Evolutionary conservation across 1,140 invertebrate species (phyloP).

Genomic region (Littorina saxatilis): DNA sequence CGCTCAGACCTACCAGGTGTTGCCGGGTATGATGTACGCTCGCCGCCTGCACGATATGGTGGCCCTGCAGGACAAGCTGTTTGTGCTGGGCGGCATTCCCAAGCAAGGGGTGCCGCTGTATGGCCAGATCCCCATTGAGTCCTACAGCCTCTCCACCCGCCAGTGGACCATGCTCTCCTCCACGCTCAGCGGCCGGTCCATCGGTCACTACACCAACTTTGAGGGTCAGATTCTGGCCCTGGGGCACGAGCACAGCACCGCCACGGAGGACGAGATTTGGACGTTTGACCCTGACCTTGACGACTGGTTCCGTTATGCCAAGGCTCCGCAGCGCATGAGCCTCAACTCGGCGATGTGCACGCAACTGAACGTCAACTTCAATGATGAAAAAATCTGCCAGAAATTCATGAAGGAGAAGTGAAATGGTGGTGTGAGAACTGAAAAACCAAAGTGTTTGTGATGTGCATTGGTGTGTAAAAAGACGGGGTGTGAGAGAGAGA

Average conservation of each 20-base stretch:
- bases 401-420: constrained; percentile 64
- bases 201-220: constrained; percentile 71
- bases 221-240: constrained; percentile 69
- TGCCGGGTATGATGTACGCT: constrained; percentile 72
- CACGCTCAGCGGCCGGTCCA: constrained; percentile 72
- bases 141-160: constrained; percentile 63
- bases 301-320: constrained; percentile 68
- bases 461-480: too few relatives aligned
- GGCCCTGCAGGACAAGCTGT: constrained; percentile 61
- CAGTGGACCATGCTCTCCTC: constrained; percentile 73
- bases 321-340: constrained; percentile 70
- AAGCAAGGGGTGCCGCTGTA: constrained; percentile 66
- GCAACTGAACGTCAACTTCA: constrained; percentile 69
- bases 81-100: constrained; percentile 72
- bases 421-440: neutral
- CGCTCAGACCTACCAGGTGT: constrained; percentile 62
- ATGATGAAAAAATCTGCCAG: constrained; percentile 71
- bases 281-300: constrained; percentile 65
- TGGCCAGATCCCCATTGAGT: constrained; percentile 73
- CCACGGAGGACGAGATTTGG: constrained; percentile 74
- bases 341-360: constrained; percentile 68
- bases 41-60: constrained; percentile 73
- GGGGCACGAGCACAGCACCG: constrained; percentile 71
- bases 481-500: too few relatives aligned
- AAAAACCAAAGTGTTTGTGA: too few relatives aligned